These are phyloP conservation scores for Lysandra coridon DNA, from an alignment of 2,888 invertebrate genomes.

Conservation along the genomic window DNA sequence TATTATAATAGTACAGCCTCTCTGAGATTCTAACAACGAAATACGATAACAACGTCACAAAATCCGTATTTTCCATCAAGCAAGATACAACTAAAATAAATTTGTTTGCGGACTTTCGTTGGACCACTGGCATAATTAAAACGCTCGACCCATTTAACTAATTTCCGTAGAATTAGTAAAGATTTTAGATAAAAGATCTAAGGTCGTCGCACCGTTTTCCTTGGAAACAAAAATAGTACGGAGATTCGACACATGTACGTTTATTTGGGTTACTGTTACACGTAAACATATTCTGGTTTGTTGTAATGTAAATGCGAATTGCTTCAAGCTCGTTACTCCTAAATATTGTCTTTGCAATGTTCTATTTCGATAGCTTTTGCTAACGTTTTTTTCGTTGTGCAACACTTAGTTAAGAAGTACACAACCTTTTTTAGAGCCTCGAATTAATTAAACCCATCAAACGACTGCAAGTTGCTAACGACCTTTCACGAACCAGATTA, in stretches of 20 bases:
- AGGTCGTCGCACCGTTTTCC: constrained; percentile 55
- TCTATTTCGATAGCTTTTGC: no score
- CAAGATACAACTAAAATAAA: neutral
- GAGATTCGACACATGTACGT: constrained; percentile 58
- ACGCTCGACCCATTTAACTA: constrained; percentile 30
- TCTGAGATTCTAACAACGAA: neutral
- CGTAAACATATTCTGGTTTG: constrained; percentile 46
- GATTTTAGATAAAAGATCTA: constrained; percentile 38
- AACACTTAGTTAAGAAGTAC: no score
- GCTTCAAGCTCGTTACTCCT: neutral
- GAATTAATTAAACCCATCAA: no score
- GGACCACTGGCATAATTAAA: constrained; percentile 21
- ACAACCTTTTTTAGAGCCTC: no score
- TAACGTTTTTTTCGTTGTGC: no score
- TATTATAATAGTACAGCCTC: no score
- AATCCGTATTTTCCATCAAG: neutral
- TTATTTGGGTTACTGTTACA: constrained; percentile 63
- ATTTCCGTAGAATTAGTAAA: constrained; percentile 11
- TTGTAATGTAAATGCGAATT: constrained; percentile 28
- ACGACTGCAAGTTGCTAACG: no score
- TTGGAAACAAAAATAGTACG: constrained; percentile 54
- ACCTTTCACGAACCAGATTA: no score
- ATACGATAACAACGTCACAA: neutral
- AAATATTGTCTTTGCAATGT: neutral
- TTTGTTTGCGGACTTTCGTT: neutral